Conservation (phyloP, 2,113 vertebrate species). For the human (Homo sapiens) region DNA sequence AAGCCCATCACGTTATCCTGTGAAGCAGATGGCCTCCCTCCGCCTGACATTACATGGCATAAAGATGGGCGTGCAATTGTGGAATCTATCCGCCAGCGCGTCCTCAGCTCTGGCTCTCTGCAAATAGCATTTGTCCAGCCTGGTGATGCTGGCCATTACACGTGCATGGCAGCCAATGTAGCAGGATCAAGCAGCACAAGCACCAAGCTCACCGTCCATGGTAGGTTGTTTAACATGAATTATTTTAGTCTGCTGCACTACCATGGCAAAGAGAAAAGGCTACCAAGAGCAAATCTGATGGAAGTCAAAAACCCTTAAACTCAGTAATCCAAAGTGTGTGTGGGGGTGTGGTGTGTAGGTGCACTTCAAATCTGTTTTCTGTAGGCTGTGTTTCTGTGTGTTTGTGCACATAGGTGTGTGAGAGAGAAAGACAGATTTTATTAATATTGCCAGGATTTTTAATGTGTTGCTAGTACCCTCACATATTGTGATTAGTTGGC, state of each 20-base stretch:
- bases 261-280: not conserved
- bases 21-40: conserved; percentile 89
- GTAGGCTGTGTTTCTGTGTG: not conserved
- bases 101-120: conserved; percentile 91
- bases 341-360: not conserved
- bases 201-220: conserved; percentile 87
- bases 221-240: conserved; percentile 81
- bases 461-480: not conserved
- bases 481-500: not conserved
- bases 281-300: not conserved
- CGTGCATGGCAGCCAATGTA: conserved; percentile 89
- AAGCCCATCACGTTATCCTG: conserved; percentile 91
- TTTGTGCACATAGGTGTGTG: not conserved
- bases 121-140: conserved; percentile 92
- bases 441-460: not conserved
- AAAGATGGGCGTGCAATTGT: conserved; percentile 88
- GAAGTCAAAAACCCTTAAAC: not conserved
- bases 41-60: conserved; percentile 90
- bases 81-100: conserved; percentile 86
- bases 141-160: conserved; percentile 89
- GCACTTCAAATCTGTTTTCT: not conserved
- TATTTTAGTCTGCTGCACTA: rapidly evolving
- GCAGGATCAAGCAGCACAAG: conserved; percentile 88
- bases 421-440: not conserved
- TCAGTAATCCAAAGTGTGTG: not conserved